Evolutionary conservation across 2,888 invertebrate genomes (phyloP).

Genomic region (Dermolepida albohirtum): DNA sequence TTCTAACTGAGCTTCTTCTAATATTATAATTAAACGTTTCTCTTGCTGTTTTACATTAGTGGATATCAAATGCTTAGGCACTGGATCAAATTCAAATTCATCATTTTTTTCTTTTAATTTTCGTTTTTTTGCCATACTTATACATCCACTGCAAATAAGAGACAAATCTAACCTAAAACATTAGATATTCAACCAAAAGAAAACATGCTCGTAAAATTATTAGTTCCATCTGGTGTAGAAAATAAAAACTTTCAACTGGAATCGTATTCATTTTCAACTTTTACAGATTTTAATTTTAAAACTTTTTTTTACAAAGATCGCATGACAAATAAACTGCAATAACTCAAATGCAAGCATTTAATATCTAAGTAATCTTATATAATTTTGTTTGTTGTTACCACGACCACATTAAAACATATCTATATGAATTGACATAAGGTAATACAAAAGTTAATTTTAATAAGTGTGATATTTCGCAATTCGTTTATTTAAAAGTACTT

Average conservation of each 20-base stretch:
- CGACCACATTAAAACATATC: slow-evolving; percentile 39
- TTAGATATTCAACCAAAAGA: too few relatives aligned
- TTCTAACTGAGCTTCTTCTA: slow-evolving; percentile 96
- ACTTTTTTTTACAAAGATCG: not conserved
- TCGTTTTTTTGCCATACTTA: slow-evolving; percentile 69
- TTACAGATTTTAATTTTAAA: not conserved
- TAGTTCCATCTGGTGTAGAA: not conserved
- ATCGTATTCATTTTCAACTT: not conserved
- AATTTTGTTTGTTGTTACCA: slow-evolving; percentile 44
- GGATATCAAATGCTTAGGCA: slow-evolving; percentile 82
- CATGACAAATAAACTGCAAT: slow-evolving; percentile 4
- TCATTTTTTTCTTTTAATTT: slow-evolving; percentile 67
- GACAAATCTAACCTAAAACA: slow-evolving; percentile 38
- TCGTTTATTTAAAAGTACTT: not conserved
- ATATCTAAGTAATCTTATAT: slow-evolving; percentile 40
- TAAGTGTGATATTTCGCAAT: slow-evolving; percentile 11
- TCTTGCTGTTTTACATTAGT: slow-evolving; percentile 85
- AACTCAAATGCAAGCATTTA: slow-evolving; percentile 6
- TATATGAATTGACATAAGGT: slow-evolving; percentile 22
- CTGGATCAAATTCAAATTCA: slow-evolving; percentile 83
- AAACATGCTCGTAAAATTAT: too few relatives aligned
- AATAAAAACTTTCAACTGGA: not conserved
- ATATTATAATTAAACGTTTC: slow-evolving; percentile 90
- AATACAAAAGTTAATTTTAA: slow-evolving; percentile 15
- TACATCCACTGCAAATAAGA: not conserved